These are phyloP conservation scores for Hydropotes inermis DNA, from an alignment of 2,113 vertebrate genomes.

Conservation along the genomic window DNA sequence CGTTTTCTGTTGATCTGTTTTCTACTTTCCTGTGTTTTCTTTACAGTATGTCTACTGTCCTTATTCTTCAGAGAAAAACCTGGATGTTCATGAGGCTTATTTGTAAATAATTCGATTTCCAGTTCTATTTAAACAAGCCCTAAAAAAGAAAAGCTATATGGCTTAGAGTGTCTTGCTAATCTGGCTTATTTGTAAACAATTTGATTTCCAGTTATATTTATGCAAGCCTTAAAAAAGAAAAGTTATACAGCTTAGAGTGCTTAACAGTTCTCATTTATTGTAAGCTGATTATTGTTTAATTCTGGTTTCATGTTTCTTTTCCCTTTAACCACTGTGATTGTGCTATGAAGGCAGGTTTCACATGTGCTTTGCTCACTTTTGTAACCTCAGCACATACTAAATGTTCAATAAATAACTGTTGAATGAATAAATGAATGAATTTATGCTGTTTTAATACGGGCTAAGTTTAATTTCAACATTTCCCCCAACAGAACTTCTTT, in stretches of 20 bases:
- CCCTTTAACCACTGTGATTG: not conserved
- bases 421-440: not conserved
- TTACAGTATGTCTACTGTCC: not conserved
- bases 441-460: not conserved
- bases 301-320: not conserved
- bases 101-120: conserved; percentile 16
- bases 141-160: not conserved
- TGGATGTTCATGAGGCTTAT: not conserved
- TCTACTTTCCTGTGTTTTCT: conserved; percentile 20
- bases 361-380: not conserved
- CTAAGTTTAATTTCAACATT: not conserved
- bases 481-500: not conserved
- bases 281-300: not conserved
- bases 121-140: not conserved
- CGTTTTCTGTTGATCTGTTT: conserved; percentile 38
- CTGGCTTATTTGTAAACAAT: too few species aligned
- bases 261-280: not conserved
- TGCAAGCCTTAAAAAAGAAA: not conserved
- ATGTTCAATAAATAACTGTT: not conserved
- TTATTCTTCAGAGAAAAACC: conserved; percentile 43
- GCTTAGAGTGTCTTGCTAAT: not conserved
- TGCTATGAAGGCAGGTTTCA: not conserved
- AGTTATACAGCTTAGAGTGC: not conserved
- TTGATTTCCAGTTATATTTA: too few species aligned
- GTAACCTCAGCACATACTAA: not conserved